Percentiles rank a stretch among this genome's conserved stretches.
These are phyloP conservation scores for Temnothorax unifasciatus DNA, from an alignment of 2,888 invertebrate species.

Conservation along the genomic window DNA sequence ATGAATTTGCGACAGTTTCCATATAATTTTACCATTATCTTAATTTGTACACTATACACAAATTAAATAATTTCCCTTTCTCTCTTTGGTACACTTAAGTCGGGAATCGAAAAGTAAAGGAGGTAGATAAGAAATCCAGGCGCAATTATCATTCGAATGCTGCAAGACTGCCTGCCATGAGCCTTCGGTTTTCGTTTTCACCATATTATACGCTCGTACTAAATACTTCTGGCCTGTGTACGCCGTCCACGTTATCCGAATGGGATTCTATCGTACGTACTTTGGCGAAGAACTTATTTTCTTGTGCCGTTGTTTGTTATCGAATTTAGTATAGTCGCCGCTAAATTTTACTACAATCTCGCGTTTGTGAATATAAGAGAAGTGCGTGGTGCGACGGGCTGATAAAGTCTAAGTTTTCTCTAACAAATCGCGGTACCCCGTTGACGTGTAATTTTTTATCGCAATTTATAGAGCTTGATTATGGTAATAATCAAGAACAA, in stretches of 20 bases:
- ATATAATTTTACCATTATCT: slow-evolving; percentile 36
- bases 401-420: slow-evolving; percentile 50
- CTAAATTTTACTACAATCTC: slow-evolving; percentile 57
- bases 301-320: slow-evolving; percentile 62
- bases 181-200: slow-evolving; percentile 57
- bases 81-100: slow-evolving; percentile 53
- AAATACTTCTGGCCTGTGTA: slow-evolving; percentile 47
- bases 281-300: slow-evolving; percentile 56
- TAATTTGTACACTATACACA: slow-evolving; percentile 27
- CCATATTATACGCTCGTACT: slow-evolving; percentile 54
- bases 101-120: slow-evolving; percentile 55
- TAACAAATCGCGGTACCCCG: not conserved
- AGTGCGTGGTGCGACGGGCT: slow-evolving; percentile 20
- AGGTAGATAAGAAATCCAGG: slow-evolving; percentile 58
- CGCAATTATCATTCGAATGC: slow-evolving; percentile 66
- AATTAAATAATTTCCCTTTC: slow-evolving; percentile 56
- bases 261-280: slow-evolving; percentile 51
- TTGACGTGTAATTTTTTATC: slow-evolving; percentile 14
- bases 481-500: not conserved
- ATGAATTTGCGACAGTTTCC: not conserved
- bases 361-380: slow-evolving; percentile 20
- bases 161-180: slow-evolving; percentile 48
- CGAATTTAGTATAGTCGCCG: slow-evolving; percentile 53
- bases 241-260: slow-evolving; percentile 48
- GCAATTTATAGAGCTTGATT: slow-evolving; percentile 16